These are phyloP conservation scores for Xylota segnis DNA, from an alignment of 2,888 invertebrate genomes.

Conservation along the genomic window DNA sequence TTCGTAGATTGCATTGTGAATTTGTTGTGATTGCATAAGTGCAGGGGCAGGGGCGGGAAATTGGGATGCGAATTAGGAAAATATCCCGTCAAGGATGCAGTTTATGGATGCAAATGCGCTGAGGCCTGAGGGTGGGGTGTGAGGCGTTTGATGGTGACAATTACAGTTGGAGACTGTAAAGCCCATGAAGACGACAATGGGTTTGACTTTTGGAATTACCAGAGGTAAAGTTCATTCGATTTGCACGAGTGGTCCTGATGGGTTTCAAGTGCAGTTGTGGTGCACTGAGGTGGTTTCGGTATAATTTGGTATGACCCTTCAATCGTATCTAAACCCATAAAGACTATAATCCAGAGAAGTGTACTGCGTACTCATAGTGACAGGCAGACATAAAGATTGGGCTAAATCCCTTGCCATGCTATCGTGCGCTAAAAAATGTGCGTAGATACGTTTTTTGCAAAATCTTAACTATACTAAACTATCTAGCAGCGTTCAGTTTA, in stretches of 20 bases:
- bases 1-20: slow-evolving; percentile 65
- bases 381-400: no score
- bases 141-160: slow-evolving; percentile 71
- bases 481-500: no score
- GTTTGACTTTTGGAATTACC: slow-evolving; percentile 29
- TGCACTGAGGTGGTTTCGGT: no score
- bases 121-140: slow-evolving; percentile 21
- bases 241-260: not conserved
- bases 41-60: no score
- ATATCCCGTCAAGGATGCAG: slow-evolving; percentile 70
- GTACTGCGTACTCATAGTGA: no score
- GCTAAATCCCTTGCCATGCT: no score
- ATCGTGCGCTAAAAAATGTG: no score
- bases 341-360: no score
- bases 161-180: slow-evolving; percentile 60
- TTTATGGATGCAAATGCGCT: slow-evolving; percentile 67
- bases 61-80: slow-evolving; percentile 63
- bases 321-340: no score
- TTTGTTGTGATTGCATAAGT: slow-evolving; percentile 63
- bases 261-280: not conserved
- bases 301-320: no score
- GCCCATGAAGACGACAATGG: slow-evolving; percentile 46
- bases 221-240: slow-evolving; percentile 27
- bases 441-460: no score
- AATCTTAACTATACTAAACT: no score